Evolutionary conservation across 2,888 invertebrate species (phyloP).

Genomic region (Lepeophtheirus nordmannii): DNA sequence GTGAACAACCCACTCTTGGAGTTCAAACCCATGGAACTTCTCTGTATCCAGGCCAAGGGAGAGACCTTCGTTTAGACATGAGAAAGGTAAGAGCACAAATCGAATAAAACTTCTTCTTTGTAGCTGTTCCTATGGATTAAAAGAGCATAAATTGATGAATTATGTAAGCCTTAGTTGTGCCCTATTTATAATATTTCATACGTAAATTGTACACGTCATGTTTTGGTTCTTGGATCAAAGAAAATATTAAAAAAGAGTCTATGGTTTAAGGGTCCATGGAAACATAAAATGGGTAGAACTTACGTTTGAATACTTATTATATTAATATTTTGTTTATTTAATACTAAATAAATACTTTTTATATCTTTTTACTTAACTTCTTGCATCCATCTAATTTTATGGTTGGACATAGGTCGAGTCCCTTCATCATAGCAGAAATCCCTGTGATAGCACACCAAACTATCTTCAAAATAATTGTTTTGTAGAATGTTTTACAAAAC

Average conservation of each 20-base stretch:
- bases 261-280: background rate
- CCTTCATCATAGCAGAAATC: constrained; percentile 17
- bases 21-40: constrained; percentile 28
- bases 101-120: constrained; percentile 17
- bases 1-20: constrained; percentile 28
- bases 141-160: constrained; percentile 24
- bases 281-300: too few species aligned
- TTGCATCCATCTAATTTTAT: too few species aligned
- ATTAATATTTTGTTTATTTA: constrained; percentile 16
- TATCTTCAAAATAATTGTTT: constrained; percentile 22
- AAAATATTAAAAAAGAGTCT: background rate
- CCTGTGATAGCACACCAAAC: constrained; percentile 6
- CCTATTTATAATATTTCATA: background rate
- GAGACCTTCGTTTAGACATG: constrained; percentile 28
- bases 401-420: constrained; percentile 24
- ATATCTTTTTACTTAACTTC: constrained; percentile 9
- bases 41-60: constrained; percentile 28
- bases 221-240: background rate
- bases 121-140: background rate
- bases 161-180: background rate
- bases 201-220: background rate
- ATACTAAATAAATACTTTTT: constrained; percentile 26
- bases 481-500: constrained; percentile 14
- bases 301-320: background rate
- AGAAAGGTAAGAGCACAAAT: constrained; percentile 27